Percentiles rank a stretch among this genome's conserved stretches.
Evolutionary conservation across 2,113 vertebrate species (phyloP).

Genomic region (Crotalus viridis): DNA sequence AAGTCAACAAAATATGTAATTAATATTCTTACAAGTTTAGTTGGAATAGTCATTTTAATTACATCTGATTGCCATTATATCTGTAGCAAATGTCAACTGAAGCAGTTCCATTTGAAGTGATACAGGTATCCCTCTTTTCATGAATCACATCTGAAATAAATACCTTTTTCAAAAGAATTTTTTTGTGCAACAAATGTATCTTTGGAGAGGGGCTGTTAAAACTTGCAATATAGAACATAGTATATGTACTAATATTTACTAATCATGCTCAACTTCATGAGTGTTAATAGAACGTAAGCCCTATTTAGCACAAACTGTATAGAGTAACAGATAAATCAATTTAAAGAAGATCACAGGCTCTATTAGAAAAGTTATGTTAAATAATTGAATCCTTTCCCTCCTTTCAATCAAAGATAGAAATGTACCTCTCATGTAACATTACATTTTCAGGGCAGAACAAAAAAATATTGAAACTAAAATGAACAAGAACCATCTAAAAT

Average conservation of each 20-base stretch:
- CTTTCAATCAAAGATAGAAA: conserved; percentile 51
- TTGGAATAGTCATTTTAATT: not conserved
- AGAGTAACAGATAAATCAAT: conserved; percentile 66
- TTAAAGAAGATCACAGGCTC: conserved; percentile 67
- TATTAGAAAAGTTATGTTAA: conserved; percentile 66
- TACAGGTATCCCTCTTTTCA: not conserved
- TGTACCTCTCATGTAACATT: conserved; percentile 59
- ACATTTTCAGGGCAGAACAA: conserved; percentile 49
- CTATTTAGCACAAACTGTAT: conserved; percentile 41
- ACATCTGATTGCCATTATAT: not conserved
- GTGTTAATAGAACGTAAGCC: not conserved
- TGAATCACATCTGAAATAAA: not conserved
- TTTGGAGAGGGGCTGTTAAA: not conserved
- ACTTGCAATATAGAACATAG: not conserved
- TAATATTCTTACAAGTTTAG: not conserved
- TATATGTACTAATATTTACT: not conserved
- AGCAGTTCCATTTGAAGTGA: not conserved
- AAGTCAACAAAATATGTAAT: not conserved
- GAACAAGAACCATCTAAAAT: conserved; percentile 60
- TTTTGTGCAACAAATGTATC: not conserved
- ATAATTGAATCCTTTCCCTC: conserved; percentile 48
- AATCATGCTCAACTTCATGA: not conserved
- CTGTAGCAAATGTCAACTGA: not conserved
- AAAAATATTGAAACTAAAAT: conserved; percentile 49
- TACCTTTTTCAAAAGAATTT: not conserved